These are phyloP conservation scores for Pelecanus crispus DNA, from an alignment of 2,113 vertebrate genomes.

Conservation along the genomic window DNA sequence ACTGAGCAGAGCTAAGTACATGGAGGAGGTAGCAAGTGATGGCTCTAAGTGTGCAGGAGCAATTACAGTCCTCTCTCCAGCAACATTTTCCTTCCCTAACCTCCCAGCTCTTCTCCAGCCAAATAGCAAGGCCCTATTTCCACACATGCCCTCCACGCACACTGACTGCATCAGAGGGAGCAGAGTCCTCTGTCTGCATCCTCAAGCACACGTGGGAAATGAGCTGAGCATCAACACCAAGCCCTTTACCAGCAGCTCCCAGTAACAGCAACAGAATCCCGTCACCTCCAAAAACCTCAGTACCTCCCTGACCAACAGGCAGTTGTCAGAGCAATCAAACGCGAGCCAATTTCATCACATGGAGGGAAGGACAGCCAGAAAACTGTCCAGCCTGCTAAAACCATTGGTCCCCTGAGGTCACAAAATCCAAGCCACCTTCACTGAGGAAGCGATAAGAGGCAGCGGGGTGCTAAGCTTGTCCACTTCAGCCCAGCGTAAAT, in stretches of 20 bases:
- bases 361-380: background rate
- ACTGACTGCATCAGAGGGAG: background rate
- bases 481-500: background rate
- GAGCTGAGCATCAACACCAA: background rate
- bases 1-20: background rate
- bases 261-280: background rate
- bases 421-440: constrained; percentile 1
- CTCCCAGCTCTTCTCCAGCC: background rate
- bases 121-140: background rate
- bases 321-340: background rate
- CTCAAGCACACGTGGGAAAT: background rate
- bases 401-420: background rate
- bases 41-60: background rate
- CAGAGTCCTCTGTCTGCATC: background rate
- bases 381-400: background rate
- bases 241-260: background rate
- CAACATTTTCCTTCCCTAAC: background rate
- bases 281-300: background rate
- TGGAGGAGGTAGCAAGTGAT: background rate
- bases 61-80: background rate
- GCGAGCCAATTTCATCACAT: background rate
- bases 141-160: background rate
- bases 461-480: background rate
- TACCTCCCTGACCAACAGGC: rapidly evolving
- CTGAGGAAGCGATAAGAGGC: background rate